A percentile compares a stretch with the other conserved stretches of the same genome.
Conservation (phyloP, 2,797 vertebrate genomes). For the Lerista edwardsae region DNA sequence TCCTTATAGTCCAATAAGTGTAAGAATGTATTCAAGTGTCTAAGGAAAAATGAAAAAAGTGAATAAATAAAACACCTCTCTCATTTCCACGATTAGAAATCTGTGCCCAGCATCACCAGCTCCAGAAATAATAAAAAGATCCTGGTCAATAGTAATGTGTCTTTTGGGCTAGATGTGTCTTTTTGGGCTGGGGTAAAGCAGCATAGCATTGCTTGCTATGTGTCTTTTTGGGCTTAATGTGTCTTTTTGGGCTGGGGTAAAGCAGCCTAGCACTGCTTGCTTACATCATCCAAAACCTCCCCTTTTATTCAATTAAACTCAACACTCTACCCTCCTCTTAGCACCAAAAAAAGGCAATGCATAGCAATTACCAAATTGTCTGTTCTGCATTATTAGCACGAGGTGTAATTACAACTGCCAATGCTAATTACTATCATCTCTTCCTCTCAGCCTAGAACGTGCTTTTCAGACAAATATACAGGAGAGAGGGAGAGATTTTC, state of each 20-base stretch:
- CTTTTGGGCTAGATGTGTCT: too few species aligned
- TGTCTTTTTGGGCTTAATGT: too few species aligned
- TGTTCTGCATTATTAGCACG: slow-evolving; percentile 16
- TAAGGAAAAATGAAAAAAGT: not conserved
- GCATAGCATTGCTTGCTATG: too few species aligned
- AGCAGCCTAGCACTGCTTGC: not conserved
- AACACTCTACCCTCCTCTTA: not conserved
- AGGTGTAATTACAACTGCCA: slow-evolving; percentile 46
- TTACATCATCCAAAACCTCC: not conserved
- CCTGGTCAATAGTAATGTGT: not conserved
- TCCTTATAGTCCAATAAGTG: not conserved
- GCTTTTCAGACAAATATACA: slow-evolving; percentile 10
- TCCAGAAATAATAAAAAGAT: not conserved
- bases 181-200: too few species aligned
- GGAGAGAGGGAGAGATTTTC: not conserved
- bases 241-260: not conserved
- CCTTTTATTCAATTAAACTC: not conserved
- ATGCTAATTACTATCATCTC: slow-evolving; percentile 47
- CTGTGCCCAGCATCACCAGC: not conserved
- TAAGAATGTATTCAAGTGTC: not conserved
- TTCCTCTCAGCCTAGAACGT: slow-evolving; percentile 8
- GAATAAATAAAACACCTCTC: not conserved
- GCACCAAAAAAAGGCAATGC: slow-evolving; percentile 17
- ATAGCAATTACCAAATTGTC: slow-evolving; percentile 44
- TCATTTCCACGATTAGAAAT: not conserved